Evolutionary conservation across 2,113 vertebrate species (phyloP).

Genomic region (Mustela nigripes): DNA sequence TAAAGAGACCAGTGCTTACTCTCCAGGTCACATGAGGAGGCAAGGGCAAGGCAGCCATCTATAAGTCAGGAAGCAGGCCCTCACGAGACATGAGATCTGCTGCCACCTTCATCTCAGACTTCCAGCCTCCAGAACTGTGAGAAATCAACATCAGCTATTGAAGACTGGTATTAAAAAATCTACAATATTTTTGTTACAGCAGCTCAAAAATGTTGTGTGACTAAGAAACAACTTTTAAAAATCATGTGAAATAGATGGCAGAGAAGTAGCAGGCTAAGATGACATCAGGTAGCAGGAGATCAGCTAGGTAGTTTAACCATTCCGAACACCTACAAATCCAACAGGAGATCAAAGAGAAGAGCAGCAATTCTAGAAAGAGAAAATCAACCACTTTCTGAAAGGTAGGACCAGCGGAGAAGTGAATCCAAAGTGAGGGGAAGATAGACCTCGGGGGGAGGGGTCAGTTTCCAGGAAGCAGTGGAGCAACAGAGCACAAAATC

Average conservation of each 20-base stretch:
- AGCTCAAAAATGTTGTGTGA: not conserved
- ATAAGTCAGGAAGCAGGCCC: not conserved
- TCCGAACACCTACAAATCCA: no score
- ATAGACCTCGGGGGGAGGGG: no score
- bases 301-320: no score
- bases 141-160: not conserved
- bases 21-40: not conserved
- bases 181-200: not conserved
- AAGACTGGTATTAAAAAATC: not conserved
- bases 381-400: no score
- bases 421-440: no score
- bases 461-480: no score
- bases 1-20: not conserved
- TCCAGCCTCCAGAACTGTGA: not conserved
- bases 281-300: no score
- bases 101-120: not conserved
- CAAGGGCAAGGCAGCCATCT: not conserved
- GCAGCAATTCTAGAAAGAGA: no score
- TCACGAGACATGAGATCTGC: fast-evolving
- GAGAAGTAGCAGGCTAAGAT: no score
- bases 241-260: not conserved
- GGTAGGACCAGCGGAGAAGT: no score
- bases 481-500: no score
- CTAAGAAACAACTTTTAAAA: slow-evolving; percentile 1
- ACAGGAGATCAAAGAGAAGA: no score